Base-by-base conservation (phyloP, 2,113 vertebrate species). In the Dicerorhinus sumatrensis region DNA sequence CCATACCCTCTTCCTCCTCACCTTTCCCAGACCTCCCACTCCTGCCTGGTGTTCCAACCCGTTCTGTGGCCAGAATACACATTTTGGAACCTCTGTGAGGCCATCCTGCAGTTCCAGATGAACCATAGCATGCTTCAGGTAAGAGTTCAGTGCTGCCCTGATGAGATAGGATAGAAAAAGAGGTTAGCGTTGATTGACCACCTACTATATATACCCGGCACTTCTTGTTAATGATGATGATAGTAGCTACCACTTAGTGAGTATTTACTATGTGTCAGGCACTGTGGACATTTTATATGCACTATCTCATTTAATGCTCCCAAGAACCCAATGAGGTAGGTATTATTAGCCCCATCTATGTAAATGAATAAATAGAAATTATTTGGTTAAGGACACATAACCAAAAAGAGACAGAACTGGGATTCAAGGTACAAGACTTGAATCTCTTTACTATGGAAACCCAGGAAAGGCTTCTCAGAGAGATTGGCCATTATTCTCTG, bases 71-170 rank as follows among this genome's bases (percentile, higher is more conserved):
- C 99, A 51, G 99, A 99, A 94, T 99, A 99, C 96, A 99, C 99
- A 0, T 99, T 99, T 98, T 99, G 99, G 99, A 99, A 99, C 98
- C 98, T 99, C 82, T 99, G 99, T 98, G 99, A 99, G 94, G 99
- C 99, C n/a, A 98, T 99, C 95, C 98, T 99, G 77, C 99, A 99
- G 88, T 99, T 99, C 98, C 99, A 99, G 97, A 98, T 99, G 98
- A 99, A 99, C 98, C 98, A 99, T 97, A 99, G 92, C 80, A 98
- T 99, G 94, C 99, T 99, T 83, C 99, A 99, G 99, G 99, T 99
- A 98, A 98, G 98, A 96, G 31, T 33, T 56, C 20, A 94, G 82
- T 81, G 31, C 60, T 75, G 58, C 42, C 72, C 76, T 87, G 69
- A 70, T 16, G 18, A 46, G 81, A 25, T 36, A 33, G 65, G 72